phyloP scores from a whole-genome alignment of 2,888 invertebrate genomes.

The Crematogaster levior region DNA sequence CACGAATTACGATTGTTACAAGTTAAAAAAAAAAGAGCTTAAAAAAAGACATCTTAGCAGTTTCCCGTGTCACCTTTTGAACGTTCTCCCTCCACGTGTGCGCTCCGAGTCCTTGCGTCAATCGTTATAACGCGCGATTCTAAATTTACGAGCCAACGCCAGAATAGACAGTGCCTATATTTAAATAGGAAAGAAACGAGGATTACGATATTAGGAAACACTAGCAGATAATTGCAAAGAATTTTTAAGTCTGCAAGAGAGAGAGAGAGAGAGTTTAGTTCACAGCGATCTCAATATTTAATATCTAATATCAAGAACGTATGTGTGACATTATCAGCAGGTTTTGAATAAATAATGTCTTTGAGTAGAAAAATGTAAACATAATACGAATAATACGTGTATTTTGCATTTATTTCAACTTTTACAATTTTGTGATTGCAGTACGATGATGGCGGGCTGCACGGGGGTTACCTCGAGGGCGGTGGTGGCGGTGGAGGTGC shows the following conservation, averaged over 20 bases:
- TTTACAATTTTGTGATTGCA: conserved; percentile 85
- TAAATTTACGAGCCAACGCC: conserved; percentile 49
- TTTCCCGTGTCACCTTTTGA: conserved; percentile 40
- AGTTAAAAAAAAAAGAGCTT: conserved; percentile 39
- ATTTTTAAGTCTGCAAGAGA: background rate
- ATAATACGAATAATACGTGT: background rate
- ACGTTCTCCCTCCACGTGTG: conserved; percentile 3
- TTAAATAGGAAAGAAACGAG: conserved; percentile 33
- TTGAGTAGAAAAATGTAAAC: background rate
- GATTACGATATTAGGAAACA: conserved; percentile 8
- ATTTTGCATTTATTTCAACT: background rate
- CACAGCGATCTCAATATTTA: background rate
- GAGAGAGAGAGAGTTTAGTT: too few species aligned
- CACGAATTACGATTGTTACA: conserved; percentile 37
- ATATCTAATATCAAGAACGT: background rate
- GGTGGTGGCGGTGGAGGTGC: conserved; percentile 88
- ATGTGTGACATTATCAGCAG: background rate
- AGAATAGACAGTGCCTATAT: conserved; percentile 38
- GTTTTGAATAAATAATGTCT: background rate
- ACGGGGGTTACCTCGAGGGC: conserved; percentile 94
- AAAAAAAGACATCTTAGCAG: conserved; percentile 49
- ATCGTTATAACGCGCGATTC: conserved; percentile 48
- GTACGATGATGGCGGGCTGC: conserved; percentile 97
- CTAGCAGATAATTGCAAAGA: background rate
- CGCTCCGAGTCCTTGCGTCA: conserved; percentile 40